A percentile compares a stretch with the other conserved stretches of the same genome.
Evolutionary conservation across 92 coral and sea anemone genomes (phyloP).

Genomic region (Heteractis magnifica): DNA sequence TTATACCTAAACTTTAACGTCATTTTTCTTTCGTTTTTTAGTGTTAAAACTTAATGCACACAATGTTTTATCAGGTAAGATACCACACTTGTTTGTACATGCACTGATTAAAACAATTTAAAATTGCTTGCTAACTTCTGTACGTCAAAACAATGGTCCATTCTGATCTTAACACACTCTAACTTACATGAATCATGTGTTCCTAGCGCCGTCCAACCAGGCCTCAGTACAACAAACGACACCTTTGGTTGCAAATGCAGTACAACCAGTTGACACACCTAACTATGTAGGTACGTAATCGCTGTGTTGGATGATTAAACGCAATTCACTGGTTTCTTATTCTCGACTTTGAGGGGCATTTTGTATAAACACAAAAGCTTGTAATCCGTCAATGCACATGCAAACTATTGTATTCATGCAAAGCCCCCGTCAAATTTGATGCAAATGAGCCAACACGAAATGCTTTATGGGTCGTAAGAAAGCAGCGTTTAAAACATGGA

Average conservation of each 20-base stretch:
- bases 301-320: neutral
- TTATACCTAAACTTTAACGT: neutral
- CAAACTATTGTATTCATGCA: no score
- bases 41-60: slow-evolving; percentile 5
- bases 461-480: no score
- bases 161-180: no score
- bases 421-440: no score
- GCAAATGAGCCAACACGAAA: no score
- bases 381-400: no score
- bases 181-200: no score
- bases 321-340: neutral
- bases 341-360: no score
- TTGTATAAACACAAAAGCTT: no score
- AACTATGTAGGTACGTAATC: neutral
- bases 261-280: neutral
- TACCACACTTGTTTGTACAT: neutral
- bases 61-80: neutral
- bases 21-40: neutral
- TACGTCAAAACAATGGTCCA: neutral
- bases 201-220: neutral
- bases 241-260: neutral
- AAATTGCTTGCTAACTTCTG: neutral
- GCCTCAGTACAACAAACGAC: neutral
- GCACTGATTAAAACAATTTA: neutral
- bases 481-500: no score